Conservation (phyloP, 2,797 vertebrate species). For the Myotis findleyi region DNA sequence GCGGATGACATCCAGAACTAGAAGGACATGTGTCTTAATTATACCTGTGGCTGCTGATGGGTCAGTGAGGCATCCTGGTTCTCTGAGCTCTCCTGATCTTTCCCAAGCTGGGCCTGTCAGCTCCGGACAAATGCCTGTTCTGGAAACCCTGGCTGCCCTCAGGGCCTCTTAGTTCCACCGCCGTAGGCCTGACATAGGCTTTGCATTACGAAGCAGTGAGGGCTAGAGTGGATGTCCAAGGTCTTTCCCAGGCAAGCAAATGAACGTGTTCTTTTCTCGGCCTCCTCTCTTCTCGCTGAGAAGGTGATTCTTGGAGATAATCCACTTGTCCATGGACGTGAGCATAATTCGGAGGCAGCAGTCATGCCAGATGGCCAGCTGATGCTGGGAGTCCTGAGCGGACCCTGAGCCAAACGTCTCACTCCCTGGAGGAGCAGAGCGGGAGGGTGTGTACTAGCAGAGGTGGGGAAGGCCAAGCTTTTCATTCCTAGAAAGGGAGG, state of each 20-base stretch:
- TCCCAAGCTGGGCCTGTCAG: not conserved
- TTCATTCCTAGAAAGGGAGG: slow-evolving; percentile 27
- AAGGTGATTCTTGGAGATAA: slow-evolving; percentile 62
- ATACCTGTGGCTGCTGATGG: not conserved
- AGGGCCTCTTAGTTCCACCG: slow-evolving; percentile 38
- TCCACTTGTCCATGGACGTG: slow-evolving; percentile 22
- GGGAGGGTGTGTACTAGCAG: not conserved
- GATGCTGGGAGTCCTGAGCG: not conserved
- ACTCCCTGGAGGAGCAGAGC: not conserved
- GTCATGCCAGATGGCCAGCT: slow-evolving; percentile 65
- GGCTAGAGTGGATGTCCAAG: not conserved
- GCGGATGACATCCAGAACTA: not conserved
- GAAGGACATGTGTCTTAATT: not conserved
- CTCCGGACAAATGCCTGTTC: not conserved
- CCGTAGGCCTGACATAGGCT: slow-evolving; percentile 36
- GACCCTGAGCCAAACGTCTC: slow-evolving; percentile 47
- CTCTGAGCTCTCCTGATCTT: slow-evolving; percentile 13
- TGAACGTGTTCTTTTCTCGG: not conserved
- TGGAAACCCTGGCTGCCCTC: slow-evolving; percentile 29
- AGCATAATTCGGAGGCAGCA: slow-evolving; percentile 51
- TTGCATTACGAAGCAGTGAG: not conserved
- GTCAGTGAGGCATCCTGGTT: not conserved
- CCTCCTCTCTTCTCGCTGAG: slow-evolving; percentile 49
- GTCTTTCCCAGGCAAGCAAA: slow-evolving; percentile 55
- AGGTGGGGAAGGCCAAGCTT: not conserved